Conservation (phyloP, 2,888 invertebrate genomes). For the Lymantria monacha region DNA sequence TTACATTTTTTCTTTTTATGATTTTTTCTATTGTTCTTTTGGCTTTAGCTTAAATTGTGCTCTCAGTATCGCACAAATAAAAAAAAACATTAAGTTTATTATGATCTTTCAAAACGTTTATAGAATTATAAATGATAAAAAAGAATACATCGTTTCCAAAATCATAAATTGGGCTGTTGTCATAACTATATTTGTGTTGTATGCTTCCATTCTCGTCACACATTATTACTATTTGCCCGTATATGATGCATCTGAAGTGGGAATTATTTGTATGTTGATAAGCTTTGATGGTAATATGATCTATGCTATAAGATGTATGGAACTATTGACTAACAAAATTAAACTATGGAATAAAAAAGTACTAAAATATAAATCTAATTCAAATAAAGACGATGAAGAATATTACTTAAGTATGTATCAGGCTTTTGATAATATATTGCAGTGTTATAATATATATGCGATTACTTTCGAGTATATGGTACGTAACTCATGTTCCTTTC, state of each 20-base stretch:
- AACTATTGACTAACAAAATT: constrained; percentile 6
- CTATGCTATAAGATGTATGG: constrained; percentile 2
- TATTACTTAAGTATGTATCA: constrained; percentile 3
- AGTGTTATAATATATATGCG: constrained; percentile 1
- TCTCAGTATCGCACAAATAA: background rate
- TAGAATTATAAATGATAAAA: constrained; percentile 1
- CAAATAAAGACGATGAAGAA: background rate
- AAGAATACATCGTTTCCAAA: background rate
- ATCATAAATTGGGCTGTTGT: background rate
- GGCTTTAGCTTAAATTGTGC: constrained; percentile 6
- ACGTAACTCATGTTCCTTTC: background rate
- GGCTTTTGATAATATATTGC: background rate
- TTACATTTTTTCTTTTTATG: background rate
- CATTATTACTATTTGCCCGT: background rate
- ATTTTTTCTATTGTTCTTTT: background rate
- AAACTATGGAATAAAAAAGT: constrained; percentile 8
- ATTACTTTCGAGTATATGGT: constrained; percentile 1
- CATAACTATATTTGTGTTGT: background rate
- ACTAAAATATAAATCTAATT: background rate
- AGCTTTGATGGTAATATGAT: constrained; percentile 11
- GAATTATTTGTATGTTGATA: background rate
- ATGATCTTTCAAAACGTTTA: constrained; percentile 8
- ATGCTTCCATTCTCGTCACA: background rate
- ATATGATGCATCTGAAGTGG: background rate
- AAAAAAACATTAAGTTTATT: constrained; percentile 7